phyloP scores from a whole-genome alignment of 2,113 vertebrate species.

The Ploceus nigricollis region DNA sequence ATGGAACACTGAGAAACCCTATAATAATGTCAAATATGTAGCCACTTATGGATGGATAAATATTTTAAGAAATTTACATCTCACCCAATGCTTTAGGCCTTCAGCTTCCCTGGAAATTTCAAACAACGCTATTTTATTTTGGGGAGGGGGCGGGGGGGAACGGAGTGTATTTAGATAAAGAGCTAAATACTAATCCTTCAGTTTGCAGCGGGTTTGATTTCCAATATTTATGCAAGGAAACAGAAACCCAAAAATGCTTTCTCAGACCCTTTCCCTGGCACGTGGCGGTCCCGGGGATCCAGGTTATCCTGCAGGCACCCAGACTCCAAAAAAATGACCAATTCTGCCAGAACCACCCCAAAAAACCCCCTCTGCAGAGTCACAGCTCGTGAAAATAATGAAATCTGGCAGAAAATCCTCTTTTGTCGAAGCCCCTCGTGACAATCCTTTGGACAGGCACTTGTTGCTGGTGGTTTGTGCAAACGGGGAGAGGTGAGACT shows the following conservation, averaged over 20 bases:
- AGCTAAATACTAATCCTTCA: background rate
- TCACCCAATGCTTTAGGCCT: constrained; percentile 75
- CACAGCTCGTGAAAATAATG: background rate
- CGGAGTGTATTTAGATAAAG: constrained; percentile 38
- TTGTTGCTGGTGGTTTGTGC: background rate
- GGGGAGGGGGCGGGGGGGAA: constrained; percentile 19
- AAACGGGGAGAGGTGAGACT: background rate
- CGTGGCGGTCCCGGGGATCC: background rate
- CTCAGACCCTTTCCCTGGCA: background rate
- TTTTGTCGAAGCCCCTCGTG: background rate
- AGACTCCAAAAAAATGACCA: background rate
- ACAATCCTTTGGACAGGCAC: background rate
- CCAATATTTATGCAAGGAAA: background rate
- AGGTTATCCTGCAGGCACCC: background rate
- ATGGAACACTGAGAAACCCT: constrained; percentile 82
- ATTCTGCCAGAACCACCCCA: background rate
- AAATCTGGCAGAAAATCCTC: fast-evolving
- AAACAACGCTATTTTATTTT: constrained; percentile 68
- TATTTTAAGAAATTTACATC: constrained; percentile 85
- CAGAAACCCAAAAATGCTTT: background rate
- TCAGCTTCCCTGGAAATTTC: constrained; percentile 71
- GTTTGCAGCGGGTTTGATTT: background rate
- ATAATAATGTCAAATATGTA: constrained; percentile 82
- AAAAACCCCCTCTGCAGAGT: background rate
- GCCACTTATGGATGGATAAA: constrained; percentile 82